Evolutionary conservation across 2,888 invertebrate species (phyloP).

Genomic region (Baronia brevicornis): DNA sequence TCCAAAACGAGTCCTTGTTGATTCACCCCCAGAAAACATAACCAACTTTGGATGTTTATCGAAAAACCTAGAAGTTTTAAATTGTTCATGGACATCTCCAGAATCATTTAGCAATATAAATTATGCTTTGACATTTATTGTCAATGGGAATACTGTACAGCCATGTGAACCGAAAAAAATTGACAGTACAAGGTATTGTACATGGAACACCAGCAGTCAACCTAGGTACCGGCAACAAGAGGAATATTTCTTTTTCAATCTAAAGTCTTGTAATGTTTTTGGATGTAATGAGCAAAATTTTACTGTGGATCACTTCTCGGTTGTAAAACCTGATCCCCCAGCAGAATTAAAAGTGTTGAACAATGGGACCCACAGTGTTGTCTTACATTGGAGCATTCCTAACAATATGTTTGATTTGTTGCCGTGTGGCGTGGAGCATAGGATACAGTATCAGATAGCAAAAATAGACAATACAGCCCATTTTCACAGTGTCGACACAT

Average conservation of each 20-base stretch:
- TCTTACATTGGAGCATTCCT: conserved; percentile 51
- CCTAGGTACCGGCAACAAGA: conserved; percentile 63
- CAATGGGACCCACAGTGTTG: conserved; percentile 49
- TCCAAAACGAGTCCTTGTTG: conserved; percentile 49
- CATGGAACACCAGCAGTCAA: conserved; percentile 42
- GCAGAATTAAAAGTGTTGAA: conserved; percentile 35
- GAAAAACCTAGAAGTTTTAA: conserved; percentile 82
- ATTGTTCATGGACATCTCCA: conserved; percentile 83
- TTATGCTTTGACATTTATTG: conserved; percentile 41
- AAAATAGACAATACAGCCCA: conserved; percentile 58
- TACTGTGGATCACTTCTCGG: conserved; percentile 75
- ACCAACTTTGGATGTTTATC: conserved; percentile 83
- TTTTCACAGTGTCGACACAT: conserved; percentile 56
- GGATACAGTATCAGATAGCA: conserved; percentile 64
- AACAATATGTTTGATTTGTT: conserved; percentile 50
- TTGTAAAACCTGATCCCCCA: conserved; percentile 56
- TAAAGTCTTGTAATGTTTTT: conserved; percentile 78
- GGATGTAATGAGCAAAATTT: conserved; percentile 69
- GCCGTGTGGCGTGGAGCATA: conserved; percentile 48
- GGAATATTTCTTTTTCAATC: conserved; percentile 70
- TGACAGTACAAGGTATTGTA: conserved; percentile 34
- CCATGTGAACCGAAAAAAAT: conserved; percentile 31
- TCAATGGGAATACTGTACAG: conserved; percentile 31
- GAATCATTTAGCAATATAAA: conserved; percentile 46
- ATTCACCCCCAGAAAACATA: conserved; percentile 77